phyloP scores from a whole-genome alignment of 2,797 vertebrate species.

The Psittacula derbiana region DNA sequence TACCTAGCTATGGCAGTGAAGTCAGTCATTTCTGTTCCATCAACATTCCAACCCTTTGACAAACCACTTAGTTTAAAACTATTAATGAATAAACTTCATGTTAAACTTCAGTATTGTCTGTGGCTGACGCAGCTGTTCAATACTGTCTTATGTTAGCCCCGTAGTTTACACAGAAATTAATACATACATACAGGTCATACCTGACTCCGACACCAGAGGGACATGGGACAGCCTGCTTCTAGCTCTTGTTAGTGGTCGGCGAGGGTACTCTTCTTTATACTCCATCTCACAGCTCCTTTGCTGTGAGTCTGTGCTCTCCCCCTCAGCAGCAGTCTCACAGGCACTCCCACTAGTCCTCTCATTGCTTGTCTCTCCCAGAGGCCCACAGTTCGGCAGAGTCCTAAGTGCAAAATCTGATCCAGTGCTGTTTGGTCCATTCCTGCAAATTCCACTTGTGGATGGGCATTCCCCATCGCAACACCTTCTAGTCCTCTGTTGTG shows the following conservation, averaged over 20 bases:
- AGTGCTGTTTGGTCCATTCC: conserved; percentile 70
- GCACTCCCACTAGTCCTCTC: conserved; percentile 75
- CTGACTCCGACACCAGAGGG: conserved; percentile 88
- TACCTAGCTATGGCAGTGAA: neutral
- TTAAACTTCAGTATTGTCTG: neutral
- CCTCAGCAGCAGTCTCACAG: conserved; percentile 65
- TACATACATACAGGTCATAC: conserved; percentile 73
- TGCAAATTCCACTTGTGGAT: conserved; percentile 74
- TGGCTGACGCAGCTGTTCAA: neutral
- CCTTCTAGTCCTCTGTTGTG: conserved; percentile 73
- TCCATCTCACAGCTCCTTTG: conserved; percentile 64
- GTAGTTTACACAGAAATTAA: neutral
- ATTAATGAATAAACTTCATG: neutral
- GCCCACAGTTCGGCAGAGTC: conserved; percentile 72
- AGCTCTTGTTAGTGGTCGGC: conserved; percentile 91
- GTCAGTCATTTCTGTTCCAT: neutral
- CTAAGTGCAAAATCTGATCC: conserved; percentile 77
- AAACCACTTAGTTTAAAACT: neutral
- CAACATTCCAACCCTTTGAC: neutral
- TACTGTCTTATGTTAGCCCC: neutral
- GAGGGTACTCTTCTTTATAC: conserved; percentile 80
- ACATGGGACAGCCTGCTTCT: conserved; percentile 88
- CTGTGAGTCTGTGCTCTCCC: conserved; percentile 66
- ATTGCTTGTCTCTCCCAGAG: conserved; percentile 53
- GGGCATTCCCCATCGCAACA: conserved; percentile 71